Conservation (phyloP, 2,797 vertebrate genomes). For the Pelobates cultripes region DNA sequence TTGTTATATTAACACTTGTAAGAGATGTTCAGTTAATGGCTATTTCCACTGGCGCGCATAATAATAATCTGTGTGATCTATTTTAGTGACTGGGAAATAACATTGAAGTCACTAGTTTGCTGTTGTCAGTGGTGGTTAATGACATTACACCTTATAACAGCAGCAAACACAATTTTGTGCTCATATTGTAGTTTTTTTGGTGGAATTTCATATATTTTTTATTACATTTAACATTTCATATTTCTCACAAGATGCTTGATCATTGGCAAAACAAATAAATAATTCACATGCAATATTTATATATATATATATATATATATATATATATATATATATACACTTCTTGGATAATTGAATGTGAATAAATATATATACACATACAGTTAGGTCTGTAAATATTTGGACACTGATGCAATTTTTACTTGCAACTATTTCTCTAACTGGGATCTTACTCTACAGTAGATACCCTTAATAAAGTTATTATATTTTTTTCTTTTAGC, state of each 20-base stretch:
- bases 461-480: too few relatives aligned
- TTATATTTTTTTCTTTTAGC: too few relatives aligned
- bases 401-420: too few relatives aligned
- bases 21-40: not conserved
- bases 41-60: not conserved
- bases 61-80: not conserved
- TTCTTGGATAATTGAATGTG: too few relatives aligned
- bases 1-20: not conserved
- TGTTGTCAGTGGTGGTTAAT: not conserved
- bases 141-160: slow-evolving; percentile 5
- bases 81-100: not conserved
- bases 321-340: too few relatives aligned
- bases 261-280: too few relatives aligned
- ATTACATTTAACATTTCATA: not conserved
- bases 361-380: too few relatives aligned
- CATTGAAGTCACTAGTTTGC: not conserved
- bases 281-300: too few relatives aligned
- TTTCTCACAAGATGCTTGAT: not conserved
- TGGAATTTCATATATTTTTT: not conserved
- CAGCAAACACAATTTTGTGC: not conserved
- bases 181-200: not conserved
- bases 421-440: too few relatives aligned
- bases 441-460: too few relatives aligned
- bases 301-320: too few relatives aligned
- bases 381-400: too few relatives aligned